Percentiles rank a stretch among this genome's conserved stretches.
Conservation (phyloP, 2,797 vertebrate species). For the Danio jaintianensis region DNA sequence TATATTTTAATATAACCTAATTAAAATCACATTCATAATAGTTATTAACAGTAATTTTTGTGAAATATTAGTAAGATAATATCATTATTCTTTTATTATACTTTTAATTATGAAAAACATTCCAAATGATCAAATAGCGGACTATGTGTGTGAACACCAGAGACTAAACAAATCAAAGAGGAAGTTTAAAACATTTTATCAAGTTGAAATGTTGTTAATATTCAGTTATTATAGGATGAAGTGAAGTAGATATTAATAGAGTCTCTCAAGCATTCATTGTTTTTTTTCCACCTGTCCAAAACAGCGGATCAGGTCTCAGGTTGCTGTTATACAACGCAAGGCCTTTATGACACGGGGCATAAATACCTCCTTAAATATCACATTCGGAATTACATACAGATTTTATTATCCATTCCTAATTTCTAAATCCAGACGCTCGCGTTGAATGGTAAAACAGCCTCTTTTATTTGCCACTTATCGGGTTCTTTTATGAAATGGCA, state of each 20-base stretch:
- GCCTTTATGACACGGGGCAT: background rate
- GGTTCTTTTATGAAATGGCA: conserved; percentile 39
- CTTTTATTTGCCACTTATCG: conserved; percentile 32
- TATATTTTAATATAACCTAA: too few relatives aligned
- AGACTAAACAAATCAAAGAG: background rate
- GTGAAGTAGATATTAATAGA: background rate
- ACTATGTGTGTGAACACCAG: background rate
- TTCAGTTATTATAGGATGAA: background rate
- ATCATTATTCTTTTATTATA: background rate
- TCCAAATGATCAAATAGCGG: background rate
- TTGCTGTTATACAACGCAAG: background rate
- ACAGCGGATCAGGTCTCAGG: background rate
- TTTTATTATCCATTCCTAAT: conserved; percentile 23
- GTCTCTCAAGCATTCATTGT: background rate
- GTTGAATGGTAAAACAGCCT: conserved; percentile 4
- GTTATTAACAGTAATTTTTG: background rate
- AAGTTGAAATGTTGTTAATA: background rate
- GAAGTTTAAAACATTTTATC: background rate
- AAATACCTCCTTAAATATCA: conserved; percentile 22
- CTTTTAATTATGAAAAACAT: background rate
- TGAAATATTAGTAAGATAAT: background rate
- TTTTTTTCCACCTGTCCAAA: conserved; percentile 17
- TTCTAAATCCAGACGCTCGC: conserved; percentile 15
- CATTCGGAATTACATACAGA: background rate
- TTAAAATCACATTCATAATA: background rate